Conservation (phyloP, 2,797 vertebrate species). For the Thripadectes ignobilis region DNA sequence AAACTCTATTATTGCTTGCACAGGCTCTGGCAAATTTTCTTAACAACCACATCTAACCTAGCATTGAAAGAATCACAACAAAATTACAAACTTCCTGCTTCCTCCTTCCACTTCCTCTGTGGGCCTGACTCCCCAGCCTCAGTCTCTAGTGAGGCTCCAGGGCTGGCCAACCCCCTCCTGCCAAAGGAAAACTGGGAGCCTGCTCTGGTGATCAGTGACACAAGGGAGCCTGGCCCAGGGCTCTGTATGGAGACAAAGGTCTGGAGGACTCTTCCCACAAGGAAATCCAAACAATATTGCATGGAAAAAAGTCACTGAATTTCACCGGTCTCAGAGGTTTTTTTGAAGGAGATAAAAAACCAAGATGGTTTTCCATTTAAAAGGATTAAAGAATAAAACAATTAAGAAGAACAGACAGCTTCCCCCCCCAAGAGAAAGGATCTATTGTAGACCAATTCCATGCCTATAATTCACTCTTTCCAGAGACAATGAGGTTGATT, state of each 20-base stretch:
- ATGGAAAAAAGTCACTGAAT: background rate
- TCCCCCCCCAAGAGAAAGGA: background rate
- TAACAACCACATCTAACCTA: background rate
- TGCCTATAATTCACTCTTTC: constrained; percentile 11
- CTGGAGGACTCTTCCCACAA: background rate
- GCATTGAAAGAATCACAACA: background rate
- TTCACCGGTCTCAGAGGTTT: background rate
- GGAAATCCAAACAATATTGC: background rate
- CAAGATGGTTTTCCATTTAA: background rate
- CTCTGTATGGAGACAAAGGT: background rate
- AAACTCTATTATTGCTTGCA: background rate
- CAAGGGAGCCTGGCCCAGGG: background rate
- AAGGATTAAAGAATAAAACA: background rate
- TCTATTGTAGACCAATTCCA: constrained; percentile 27
- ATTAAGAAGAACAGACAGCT: background rate
- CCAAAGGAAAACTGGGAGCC: background rate
- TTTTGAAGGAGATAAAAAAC: background rate
- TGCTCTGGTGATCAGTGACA: background rate
- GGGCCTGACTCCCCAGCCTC: background rate
- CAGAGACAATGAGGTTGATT: background rate
- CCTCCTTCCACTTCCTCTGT: background rate
- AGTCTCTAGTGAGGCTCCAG: background rate
- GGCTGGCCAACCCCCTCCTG: background rate
- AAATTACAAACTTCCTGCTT: background rate
- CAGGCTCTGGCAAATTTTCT: background rate